These are phyloP conservation scores for Naso thynnoides DNA, from an alignment of 2,797 vertebrate species.

Conservation along the genomic window DNA sequence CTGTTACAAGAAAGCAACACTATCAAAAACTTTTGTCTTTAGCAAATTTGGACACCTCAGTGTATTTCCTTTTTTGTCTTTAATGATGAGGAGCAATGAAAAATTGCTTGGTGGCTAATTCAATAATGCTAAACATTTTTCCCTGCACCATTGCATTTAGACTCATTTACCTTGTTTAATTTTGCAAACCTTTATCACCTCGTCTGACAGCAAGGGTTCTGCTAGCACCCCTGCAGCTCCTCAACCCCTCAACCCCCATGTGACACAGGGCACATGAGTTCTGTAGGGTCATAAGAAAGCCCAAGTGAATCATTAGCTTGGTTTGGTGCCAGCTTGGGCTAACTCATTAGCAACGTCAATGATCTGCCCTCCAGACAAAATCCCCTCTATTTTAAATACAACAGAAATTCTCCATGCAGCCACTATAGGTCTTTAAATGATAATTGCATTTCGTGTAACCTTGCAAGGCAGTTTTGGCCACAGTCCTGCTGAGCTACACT, in stretches of 20 bases:
- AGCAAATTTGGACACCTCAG: conserved; percentile 8
- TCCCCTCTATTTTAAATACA: conserved; percentile 65
- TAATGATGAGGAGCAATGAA: conserved; percentile 52
- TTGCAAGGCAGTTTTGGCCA: conserved; percentile 41
- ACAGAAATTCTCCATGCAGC: conserved; percentile 55
- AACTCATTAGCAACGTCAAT: conserved; percentile 69
- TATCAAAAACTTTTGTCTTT: conserved; percentile 5
- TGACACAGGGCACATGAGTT: conserved; percentile 41
- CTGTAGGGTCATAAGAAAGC: conserved; percentile 51
- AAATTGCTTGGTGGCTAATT: conserved; percentile 57
- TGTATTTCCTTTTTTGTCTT: conserved; percentile 38
- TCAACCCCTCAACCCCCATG: conserved; percentile 18
- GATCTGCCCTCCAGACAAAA: conserved; percentile 70
- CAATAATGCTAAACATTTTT: conserved; percentile 45
- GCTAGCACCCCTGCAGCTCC: conserved; percentile 10
- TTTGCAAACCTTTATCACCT: conserved; percentile 1
- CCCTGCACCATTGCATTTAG: conserved; percentile 19
- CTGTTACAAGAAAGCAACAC: neutral
- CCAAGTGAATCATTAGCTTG: conserved; percentile 68
- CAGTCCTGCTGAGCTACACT: conserved; percentile 37
- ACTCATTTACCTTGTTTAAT: conserved; percentile 14
- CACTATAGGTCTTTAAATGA: conserved; percentile 57
- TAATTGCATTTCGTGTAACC: conserved; percentile 66
- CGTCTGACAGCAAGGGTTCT: neutral
- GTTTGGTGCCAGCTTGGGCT: conserved; percentile 64